phyloP scores from a whole-genome alignment of 64 coral and sea anemone genomes.

The Porites lutea region DNA sequence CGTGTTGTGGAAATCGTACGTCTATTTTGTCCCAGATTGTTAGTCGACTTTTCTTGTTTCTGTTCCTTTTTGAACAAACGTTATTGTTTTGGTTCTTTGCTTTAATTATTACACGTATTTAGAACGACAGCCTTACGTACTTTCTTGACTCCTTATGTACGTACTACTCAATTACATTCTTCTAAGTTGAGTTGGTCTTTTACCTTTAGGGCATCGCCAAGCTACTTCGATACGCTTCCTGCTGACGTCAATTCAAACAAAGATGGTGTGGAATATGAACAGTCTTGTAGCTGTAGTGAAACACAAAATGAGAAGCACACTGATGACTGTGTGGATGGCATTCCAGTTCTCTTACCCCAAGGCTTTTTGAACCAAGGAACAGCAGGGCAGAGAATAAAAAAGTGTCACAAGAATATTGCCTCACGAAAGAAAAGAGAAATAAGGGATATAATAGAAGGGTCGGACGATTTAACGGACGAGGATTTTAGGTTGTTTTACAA shows the following conservation, averaged over 20 bases:
- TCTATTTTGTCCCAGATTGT: no score
- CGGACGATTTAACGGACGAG: slow-evolving; percentile 14
- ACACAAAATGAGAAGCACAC: neutral
- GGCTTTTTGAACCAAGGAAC: no score
- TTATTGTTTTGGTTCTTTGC: no score
- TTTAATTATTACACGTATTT: no score
- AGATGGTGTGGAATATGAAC: neutral
- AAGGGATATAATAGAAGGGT: neutral
- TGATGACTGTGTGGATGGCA: neutral
- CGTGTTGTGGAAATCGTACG: no score
- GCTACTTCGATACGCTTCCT: slow-evolving; percentile 6
- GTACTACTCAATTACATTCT: no score
- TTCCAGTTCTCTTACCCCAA: neutral
- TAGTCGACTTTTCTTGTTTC: no score
- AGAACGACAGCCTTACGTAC: no score
- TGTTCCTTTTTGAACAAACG: no score
- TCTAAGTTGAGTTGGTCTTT: no score
- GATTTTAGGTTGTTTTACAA: neutral
- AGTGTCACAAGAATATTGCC: neutral
- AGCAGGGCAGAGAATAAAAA: neutral
- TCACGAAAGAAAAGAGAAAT: neutral
- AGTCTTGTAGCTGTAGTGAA: neutral
- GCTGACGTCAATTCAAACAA: neutral
- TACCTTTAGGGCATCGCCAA: neutral
- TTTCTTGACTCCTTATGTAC: no score